A percentile compares a stretch with the other conserved stretches of the same genome.
These are phyloP conservation scores for Leucoraja erinaceus DNA, from an alignment of 2,113 vertebrate species.

Conservation along the genomic window DNA sequence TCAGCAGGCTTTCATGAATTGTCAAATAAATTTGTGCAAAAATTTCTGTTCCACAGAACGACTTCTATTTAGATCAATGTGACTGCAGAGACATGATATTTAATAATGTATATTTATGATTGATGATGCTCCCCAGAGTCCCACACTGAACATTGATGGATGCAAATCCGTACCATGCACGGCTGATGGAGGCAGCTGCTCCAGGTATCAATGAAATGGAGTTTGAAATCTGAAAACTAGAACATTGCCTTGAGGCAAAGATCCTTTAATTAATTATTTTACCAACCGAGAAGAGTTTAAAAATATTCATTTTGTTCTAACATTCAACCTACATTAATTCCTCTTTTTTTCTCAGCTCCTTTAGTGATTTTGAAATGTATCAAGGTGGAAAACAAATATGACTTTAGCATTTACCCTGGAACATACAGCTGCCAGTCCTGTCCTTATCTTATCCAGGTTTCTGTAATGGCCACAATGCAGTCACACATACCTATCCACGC, in stretches of 20 bases:
- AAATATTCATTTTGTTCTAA: not conserved
- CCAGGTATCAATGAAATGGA: not conserved
- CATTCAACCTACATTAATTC: not conserved
- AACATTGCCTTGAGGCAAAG: not conserved
- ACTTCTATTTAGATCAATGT: not conserved
- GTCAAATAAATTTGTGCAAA: too few relatives aligned
- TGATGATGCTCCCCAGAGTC: not conserved
- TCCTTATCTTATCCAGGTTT: too few relatives aligned
- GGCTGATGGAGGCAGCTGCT: not conserved
- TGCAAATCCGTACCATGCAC: not conserved
- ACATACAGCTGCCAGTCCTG: too few relatives aligned
- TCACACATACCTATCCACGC: too few relatives aligned
- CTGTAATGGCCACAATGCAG: too few relatives aligned
- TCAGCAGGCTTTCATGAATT: not conserved
- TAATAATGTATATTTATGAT: not conserved
- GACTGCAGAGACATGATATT: not conserved
- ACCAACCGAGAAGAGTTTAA: not conserved
- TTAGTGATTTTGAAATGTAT: not conserved
- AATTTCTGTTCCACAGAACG: not conserved
- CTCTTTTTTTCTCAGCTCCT: not conserved
- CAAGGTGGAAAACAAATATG: too few relatives aligned
- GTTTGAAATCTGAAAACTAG: not conserved
- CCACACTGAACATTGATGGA: not conserved
- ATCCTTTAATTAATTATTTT: not conserved
- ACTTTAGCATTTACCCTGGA: too few relatives aligned